These are phyloP conservation scores for Caenorhabditis tropicalis DNA, from an alignment of 1,140 invertebrate genomes.

Conservation along the genomic window DNA sequence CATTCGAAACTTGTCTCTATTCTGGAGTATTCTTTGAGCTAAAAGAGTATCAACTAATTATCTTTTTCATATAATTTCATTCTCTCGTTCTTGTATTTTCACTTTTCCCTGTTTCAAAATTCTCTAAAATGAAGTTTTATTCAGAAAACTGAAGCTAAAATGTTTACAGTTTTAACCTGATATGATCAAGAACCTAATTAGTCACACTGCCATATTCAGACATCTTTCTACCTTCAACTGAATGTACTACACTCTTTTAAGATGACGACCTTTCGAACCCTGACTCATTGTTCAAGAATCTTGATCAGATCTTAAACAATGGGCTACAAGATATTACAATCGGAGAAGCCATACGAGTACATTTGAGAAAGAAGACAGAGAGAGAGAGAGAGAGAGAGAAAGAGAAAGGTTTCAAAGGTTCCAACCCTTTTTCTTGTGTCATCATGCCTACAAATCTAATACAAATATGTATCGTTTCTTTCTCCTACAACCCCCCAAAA, in stretches of 20 bases:
- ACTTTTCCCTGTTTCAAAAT: no score
- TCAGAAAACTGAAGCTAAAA: no score
- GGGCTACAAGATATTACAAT: background rate
- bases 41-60: no score
- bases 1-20: no score
- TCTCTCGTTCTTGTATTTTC: no score
- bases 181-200: slow-evolving; percentile 15
- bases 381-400: background rate
- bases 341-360: no score
- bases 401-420: background rate
- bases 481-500: background rate
- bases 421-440: background rate
- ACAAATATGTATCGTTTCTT: slow-evolving; percentile 41
- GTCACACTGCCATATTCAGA: slow-evolving; percentile 2
- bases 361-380: background rate
- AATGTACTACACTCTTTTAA: background rate
- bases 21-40: no score
- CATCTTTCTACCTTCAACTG: background rate
- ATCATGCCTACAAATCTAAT: slow-evolving; percentile 27
- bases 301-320: background rate
- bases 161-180: no score
- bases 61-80: no score
- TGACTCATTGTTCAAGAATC: slow-evolving; percentile 31
- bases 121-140: no score
- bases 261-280: background rate